A percentile compares a stretch with the other conserved stretches of the same genome.
Conservation (phyloP, 1,140 invertebrate genomes). For the Hetaerina americana region DNA sequence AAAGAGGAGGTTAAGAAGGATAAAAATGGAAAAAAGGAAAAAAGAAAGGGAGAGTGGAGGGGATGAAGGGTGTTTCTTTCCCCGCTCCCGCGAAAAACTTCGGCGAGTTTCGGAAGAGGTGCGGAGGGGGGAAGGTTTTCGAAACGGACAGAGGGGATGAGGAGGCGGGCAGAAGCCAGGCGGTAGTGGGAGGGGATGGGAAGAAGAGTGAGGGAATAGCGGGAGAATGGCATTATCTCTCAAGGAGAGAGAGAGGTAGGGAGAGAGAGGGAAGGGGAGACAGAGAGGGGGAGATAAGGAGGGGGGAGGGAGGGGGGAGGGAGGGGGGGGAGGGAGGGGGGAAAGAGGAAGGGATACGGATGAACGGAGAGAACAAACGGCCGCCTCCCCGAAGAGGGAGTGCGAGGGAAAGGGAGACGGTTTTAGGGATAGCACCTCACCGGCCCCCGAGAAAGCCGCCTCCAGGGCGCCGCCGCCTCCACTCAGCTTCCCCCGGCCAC, state of each 20-base stretch:
- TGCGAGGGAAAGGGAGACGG: slow-evolving; percentile 10
- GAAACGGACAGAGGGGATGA: too few relatives aligned
- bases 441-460: slow-evolving; percentile 21
- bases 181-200: slow-evolving; percentile 13
- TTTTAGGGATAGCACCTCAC: slow-evolving; percentile 1
- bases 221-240: too few relatives aligned
- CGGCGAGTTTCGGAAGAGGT: not conserved
- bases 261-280: too few relatives aligned
- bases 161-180: not conserved
- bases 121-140: not conserved
- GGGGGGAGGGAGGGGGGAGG: slow-evolving; percentile 1
- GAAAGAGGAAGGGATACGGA: not conserved
- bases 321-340: not conserved
- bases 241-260: too few relatives aligned
- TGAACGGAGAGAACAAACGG: not conserved
- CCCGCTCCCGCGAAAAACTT: not conserved
- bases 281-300: too few relatives aligned
- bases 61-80: not conserved
- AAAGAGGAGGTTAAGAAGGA: not conserved
- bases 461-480: slow-evolving; percentile 9
- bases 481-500: slow-evolving; percentile 5
- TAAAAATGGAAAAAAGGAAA: too few relatives aligned
- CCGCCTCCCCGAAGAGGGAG: slow-evolving; percentile 6
- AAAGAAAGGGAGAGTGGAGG: not conserved
- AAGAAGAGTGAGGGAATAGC: not conserved